phyloP scores from a whole-genome alignment of 2,888 invertebrate genomes.

The Campoplex capitator region DNA sequence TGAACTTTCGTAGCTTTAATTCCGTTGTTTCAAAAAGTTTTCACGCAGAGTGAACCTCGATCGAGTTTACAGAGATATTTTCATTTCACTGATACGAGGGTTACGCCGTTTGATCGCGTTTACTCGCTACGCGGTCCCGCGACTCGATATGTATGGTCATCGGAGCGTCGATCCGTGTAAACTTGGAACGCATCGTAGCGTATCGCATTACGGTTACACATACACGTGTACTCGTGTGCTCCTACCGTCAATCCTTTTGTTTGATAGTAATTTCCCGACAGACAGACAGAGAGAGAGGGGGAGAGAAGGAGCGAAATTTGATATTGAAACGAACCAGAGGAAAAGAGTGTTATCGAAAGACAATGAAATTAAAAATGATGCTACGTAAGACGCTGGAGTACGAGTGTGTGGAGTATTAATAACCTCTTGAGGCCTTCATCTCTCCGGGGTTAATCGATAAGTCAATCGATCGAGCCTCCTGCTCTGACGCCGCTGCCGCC shows the following conservation, averaged over 20 bases:
- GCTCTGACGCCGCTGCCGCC: conserved; percentile 17
- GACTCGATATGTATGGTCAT: conserved; percentile 49
- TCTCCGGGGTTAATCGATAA: conserved; percentile 62
- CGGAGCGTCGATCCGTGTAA: conserved; percentile 76
- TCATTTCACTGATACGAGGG: conserved; percentile 44
- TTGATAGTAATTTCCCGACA: not conserved
- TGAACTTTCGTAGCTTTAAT: not conserved
- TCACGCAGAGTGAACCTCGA: not conserved
- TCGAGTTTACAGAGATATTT: conserved; percentile 1
- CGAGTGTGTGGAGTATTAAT: conserved; percentile 11
- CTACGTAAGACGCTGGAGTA: conserved; percentile 1
- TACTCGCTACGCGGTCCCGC: conserved; percentile 46
- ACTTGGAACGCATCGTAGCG: conserved; percentile 63
- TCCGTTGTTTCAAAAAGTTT: not conserved
- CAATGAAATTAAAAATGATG: conserved; percentile 9
- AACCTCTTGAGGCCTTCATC: conserved; percentile 34
- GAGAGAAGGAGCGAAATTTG: not conserved
- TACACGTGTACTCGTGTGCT: not conserved
- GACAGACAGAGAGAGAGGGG: too few species aligned
- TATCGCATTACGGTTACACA: conserved; percentile 52
- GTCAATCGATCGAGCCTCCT: conserved; percentile 59
- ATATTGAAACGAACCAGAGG: not conserved
- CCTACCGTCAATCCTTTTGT: not conserved
- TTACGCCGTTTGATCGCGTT: conserved; percentile 74
- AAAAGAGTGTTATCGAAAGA: conserved; percentile 1